These are phyloP conservation scores for Corythoichthys intestinalis DNA, from an alignment of 2,113 vertebrate genomes.

Conservation along the genomic window DNA sequence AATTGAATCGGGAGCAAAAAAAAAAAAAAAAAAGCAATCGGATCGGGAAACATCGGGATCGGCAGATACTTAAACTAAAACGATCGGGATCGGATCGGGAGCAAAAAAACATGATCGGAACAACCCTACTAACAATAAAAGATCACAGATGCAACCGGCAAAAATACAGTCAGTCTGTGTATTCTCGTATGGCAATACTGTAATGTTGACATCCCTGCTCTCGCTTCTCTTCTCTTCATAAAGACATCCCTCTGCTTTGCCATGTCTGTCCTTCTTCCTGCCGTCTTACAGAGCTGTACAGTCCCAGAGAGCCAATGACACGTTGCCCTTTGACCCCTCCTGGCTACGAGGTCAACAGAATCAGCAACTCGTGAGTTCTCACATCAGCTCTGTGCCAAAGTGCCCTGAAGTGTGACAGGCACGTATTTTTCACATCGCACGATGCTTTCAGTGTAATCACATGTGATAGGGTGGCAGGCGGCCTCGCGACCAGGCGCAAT, in stretches of 20 bases:
- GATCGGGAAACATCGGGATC: no score
- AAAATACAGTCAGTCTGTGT: no score
- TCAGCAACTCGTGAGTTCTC: constrained; percentile 37
- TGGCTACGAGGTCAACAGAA: constrained; percentile 26
- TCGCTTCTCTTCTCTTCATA: background rate
- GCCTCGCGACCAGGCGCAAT: no score
- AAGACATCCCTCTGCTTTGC: constrained; percentile 8
- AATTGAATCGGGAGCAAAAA: no score
- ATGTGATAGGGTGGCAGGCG: no score
- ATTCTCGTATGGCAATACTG: no score
- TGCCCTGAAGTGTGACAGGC: constrained; percentile 24
- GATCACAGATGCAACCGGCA: background rate
- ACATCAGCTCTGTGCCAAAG: constrained; percentile 19
- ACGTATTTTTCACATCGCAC: no score
- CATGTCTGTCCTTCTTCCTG: constrained; percentile 4
- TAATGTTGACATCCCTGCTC: background rate
- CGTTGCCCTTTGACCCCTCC: constrained; percentile 39
- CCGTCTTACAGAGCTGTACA: constrained; percentile 8
- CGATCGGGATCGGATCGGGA: no score
- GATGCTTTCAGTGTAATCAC: no score
- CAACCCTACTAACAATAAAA: background rate
- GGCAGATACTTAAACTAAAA: no score
- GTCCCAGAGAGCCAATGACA: constrained; percentile 26
- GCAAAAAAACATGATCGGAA: no score
- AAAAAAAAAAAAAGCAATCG: no score